Evolutionary conservation across 2,113 vertebrate species (phyloP).

Genomic region (Holacanthus passer): DNA sequence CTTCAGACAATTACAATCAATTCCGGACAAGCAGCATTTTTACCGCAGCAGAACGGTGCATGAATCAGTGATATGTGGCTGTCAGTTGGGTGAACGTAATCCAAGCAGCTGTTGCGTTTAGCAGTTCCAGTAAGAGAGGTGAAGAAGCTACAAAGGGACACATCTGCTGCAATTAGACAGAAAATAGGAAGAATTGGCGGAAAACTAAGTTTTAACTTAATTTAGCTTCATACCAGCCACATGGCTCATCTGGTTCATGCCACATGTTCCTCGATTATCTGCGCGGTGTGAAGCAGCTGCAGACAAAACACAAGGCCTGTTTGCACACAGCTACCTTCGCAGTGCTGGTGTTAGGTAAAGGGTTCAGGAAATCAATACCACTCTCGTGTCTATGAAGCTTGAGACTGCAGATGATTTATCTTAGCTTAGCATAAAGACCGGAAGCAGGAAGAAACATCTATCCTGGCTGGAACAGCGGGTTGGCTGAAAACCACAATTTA

Average conservation of each 20-base stretch:
- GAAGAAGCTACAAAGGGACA: conserved; percentile 20
- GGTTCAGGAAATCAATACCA: background rate
- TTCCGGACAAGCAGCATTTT: conserved; percentile 31
- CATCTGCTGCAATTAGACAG: conserved; percentile 53
- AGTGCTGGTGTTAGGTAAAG: no score
- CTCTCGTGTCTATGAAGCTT: background rate
- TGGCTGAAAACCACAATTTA: background rate
- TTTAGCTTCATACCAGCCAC: background rate
- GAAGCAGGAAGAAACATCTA: background rate
- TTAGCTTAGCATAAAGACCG: background rate
- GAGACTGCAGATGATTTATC: background rate
- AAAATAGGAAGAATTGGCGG: conserved; percentile 21
- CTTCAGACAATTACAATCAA: conserved; percentile 58
- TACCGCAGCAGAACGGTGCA: conserved; percentile 18
- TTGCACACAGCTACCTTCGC: background rate
- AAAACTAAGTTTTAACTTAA: conserved; percentile 22
- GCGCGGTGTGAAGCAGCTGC: background rate
- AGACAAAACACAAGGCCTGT: background rate
- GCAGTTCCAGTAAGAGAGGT: conserved; percentile 20
- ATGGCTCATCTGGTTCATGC: background rate
- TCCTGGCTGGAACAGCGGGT: background rate
- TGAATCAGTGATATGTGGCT: conserved; percentile 54
- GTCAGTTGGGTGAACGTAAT: conserved; percentile 54
- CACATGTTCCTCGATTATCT: background rate
- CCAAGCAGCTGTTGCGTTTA: conserved; percentile 62